Evolutionary conservation across 2,888 invertebrate species (phyloP), one percentile per base, ranked within the genome.

Genomic region (Stegana nigrithorax): DNA sequence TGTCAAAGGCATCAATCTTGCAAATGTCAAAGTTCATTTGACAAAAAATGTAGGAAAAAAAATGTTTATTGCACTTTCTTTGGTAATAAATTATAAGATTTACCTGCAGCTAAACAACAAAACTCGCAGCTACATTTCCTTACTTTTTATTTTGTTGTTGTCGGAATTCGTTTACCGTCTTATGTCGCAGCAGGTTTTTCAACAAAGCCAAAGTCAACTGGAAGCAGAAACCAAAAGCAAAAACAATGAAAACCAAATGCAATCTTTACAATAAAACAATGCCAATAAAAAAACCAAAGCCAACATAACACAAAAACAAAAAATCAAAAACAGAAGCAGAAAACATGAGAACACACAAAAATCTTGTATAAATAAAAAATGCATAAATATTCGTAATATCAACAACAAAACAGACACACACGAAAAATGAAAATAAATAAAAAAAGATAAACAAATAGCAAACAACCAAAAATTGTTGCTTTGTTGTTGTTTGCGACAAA

Each of bases 41-140:
- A 51, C 59, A 51, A 73, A 64, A 67, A 58, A 70, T 63, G 50
- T 57, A 66, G 51, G 65, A 55, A 62, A 59, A 59, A 50, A 63
- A 59, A 60, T 59, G 29, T 66, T 58, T 68, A 63, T 47, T 53
- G 56, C 44, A 56, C 8, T 47, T 47, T 19, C 21, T 47, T 19
- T 17, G 27, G 53, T 26, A 36, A 51, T 59, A 59, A 39, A 60
- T 50, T 59, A 26, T 39, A 51, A 60, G 59, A 60, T 60, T 60
- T 51, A 60, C 39, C 59, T 60, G 59, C 51, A 60, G 50, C 53
- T 19, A 29, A 51, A 29, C 17, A 19, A 51, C 4, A 26, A 44
- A 44, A 44, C 19, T 19, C 14, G 47, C 47, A n/a, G n/a, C 47
- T 23, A 39, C 14, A 39, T 39, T 39, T 39, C 6, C 5, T 39